phyloP scores from a whole-genome alignment of 2,888 invertebrate species.

The Scaptomyza tumidula region DNA sequence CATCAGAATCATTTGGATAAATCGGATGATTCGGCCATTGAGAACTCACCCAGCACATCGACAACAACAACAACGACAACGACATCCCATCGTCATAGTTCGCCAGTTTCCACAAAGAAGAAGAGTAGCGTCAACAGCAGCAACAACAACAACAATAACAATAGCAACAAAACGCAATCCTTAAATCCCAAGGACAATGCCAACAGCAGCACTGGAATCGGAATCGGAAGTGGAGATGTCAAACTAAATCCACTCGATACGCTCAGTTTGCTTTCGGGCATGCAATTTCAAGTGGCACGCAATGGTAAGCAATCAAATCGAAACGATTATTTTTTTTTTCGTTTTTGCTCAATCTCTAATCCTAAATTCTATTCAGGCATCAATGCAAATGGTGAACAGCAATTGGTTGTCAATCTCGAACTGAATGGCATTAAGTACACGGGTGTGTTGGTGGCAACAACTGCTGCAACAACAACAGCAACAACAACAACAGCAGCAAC shows the following conservation, averaged over 20 bases:
- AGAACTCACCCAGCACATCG: conserved; percentile 81
- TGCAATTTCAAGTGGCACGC: conserved; percentile 92
- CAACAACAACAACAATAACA: conserved; percentile 55
- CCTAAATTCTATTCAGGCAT: conserved; percentile 87
- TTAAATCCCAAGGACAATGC: conserved; percentile 39
- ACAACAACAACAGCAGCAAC: conserved; percentile 7
- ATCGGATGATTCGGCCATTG: conserved; percentile 82
- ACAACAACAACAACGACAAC: conserved; percentile 70
- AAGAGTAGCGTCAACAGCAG: conserved; percentile 48
- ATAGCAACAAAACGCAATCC: conserved; percentile 49
- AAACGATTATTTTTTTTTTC: background rate
- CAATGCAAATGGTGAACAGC: conserved; percentile 92
- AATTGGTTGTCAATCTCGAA: conserved; percentile 97
- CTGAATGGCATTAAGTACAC: conserved; percentile 98
- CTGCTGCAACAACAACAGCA: conserved; percentile 3
- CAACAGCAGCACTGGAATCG: conserved; percentile 13
- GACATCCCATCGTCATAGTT: conserved; percentile 66
- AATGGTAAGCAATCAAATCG: conserved; percentile 87
- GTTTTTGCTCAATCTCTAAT: background rate
- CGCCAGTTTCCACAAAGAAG: conserved; percentile 81
- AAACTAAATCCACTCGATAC: conserved; percentile 63
- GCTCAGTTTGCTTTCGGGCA: conserved; percentile 79
- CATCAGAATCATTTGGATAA: conserved; percentile 72
- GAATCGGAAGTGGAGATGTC: conserved; percentile 8
- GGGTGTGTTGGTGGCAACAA: conserved; percentile 91